Conservation (phyloP, 1,140 invertebrate genomes). For the Brachionus asplanchnoidis region DNA sequence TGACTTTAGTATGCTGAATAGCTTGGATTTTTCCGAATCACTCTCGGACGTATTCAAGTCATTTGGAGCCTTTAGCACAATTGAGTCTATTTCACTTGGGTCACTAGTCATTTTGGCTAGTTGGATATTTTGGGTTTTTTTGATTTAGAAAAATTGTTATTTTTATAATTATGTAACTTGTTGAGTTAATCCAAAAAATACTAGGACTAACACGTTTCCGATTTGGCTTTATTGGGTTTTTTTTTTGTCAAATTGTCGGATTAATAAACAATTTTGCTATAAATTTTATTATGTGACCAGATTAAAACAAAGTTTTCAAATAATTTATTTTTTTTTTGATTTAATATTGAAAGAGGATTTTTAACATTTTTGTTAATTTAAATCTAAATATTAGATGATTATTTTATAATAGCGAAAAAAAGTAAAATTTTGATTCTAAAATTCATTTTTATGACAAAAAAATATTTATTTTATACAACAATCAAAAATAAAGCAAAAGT, state of each 20-base stretch:
- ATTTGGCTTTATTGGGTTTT: background rate
- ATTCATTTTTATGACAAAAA: too few relatives aligned
- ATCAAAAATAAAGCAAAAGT: too few relatives aligned
- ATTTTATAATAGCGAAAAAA: background rate
- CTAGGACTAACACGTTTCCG: background rate
- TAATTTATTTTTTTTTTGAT: background rate
- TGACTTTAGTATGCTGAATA: constrained; percentile 19
- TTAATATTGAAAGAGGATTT: background rate
- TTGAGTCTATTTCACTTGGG: background rate
- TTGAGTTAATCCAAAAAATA: background rate
- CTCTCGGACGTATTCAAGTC: background rate
- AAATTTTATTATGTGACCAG: background rate
- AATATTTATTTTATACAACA: too few relatives aligned
- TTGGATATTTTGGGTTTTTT: background rate
- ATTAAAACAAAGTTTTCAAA: background rate
- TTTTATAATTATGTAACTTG: background rate
- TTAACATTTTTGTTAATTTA: background rate
- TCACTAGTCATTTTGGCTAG: constrained; percentile 11
- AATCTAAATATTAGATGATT: background rate
- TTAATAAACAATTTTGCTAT: background rate
- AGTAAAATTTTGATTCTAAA: too few relatives aligned
- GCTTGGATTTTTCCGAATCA: background rate
- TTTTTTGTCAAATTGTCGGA: background rate
- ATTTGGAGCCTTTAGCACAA: background rate
- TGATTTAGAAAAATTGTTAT: background rate